Evolutionary conservation across 2,888 invertebrate genomes (phyloP), one percentile per base, ranked within the genome.

Genomic region (Trisateles emortualis): DNA sequence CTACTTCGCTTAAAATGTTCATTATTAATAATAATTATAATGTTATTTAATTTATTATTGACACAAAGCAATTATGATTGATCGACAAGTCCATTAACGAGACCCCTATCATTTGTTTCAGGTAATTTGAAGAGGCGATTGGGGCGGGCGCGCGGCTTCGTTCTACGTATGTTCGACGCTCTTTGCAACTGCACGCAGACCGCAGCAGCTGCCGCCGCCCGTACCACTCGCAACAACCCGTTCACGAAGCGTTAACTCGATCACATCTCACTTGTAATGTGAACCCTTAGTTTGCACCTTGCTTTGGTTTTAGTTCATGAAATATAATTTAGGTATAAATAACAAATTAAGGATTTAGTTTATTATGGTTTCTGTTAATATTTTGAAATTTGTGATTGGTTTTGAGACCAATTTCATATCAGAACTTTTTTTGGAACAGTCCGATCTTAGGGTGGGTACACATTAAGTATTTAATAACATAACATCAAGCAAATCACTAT

Each of bases 131-230:
- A 94, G 84, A 92, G 94, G 78, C 92, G 94, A 62, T 85, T 95
- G 53, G 94, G 94, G 1, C 90, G 94, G 14, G 95, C 95, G 22
- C 90, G 94, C 32, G 94, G 94, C 32, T 94, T 95, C 72, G 94
- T 95, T 9, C 87, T 94, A 44, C 93, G 94, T 56, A 90, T 95
- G 79, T 95, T 95, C 69, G 94, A 95, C 79, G 94, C 94, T 4
- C 93, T 95, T 40, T 95, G 95, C 84, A 94, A 95, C 84, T 95
- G 95, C 73, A 95, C 95, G 54, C 94, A 94, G 72, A 93, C 94
- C 0, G 86, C 86, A 14, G 94, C 86, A 16, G 94, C 94, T 4
- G 89, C 93, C 10, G 94, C 94, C 35, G 94, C 94, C 2, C 86
- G 92, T 65, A 87, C 89, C 29, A 87, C 86, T 10, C 84, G 92